Percentiles rank a stretch among this genome's conserved stretches.
These are phyloP conservation scores for Zeugodacus cucurbitae DNA, from an alignment of 1,140 invertebrate species.

Conservation along the genomic window DNA sequence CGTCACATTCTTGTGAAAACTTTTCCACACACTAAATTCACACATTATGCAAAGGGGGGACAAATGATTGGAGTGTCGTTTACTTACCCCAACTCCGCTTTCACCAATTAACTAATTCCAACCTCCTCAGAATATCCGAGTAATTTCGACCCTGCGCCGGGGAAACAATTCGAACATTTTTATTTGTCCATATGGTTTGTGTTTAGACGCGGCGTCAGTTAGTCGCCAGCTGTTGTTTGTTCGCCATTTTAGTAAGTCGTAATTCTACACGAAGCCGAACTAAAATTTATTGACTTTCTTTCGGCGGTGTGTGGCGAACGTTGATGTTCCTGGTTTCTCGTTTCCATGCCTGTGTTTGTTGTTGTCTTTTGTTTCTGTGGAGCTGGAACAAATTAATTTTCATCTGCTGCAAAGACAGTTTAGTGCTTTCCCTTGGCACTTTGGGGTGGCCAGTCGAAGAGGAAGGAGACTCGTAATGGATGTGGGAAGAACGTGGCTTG, in stretches of 20 bases:
- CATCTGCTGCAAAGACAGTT: not conserved
- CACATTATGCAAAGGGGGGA: not conserved
- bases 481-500: not conserved
- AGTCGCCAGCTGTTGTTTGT: constrained; percentile 30
- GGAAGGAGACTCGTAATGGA: not conserved
- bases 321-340: not conserved
- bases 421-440: not conserved
- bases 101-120: not conserved
- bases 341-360: not conserved
- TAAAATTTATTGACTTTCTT: not conserved
- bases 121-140: not conserved
- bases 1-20: too few species aligned
- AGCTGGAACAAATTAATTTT: constrained; percentile 21
- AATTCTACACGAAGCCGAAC: not conserved
- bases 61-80: not conserved
- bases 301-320: not conserved
- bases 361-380: not conserved
- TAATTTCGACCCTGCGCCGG: not conserved
- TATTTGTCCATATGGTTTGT: not conserved
- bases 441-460: too few species aligned
- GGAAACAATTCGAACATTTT: not conserved
- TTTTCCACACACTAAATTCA: not conserved
- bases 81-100: not conserved
- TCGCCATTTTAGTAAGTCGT: not conserved
- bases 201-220: not conserved